These are phyloP conservation scores for Myripristis murdjan DNA, from an alignment of 2,797 vertebrate species.

Conservation along the genomic window DNA sequence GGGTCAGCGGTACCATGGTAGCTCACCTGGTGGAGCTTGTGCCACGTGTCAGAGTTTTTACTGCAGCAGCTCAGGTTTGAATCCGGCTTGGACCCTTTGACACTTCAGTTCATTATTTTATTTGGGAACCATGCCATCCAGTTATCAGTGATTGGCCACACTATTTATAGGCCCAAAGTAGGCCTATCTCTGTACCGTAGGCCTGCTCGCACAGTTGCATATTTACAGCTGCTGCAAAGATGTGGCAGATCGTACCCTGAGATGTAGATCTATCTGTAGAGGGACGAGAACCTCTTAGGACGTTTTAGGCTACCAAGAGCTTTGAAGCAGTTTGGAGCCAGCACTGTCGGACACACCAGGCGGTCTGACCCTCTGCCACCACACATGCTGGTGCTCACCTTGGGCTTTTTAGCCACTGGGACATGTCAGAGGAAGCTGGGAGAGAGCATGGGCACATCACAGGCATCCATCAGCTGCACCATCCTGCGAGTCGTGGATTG, in stretches of 20 bases:
- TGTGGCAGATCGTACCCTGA: slow-evolving; percentile 17
- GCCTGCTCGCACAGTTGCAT: background rate
- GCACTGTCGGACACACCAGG: slow-evolving; percentile 3
- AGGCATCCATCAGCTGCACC: slow-evolving; percentile 14
- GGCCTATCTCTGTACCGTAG: slow-evolving; percentile 1
- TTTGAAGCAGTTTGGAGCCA: slow-evolving; percentile 16
- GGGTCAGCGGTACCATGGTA: too few relatives aligned
- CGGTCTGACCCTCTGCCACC: background rate
- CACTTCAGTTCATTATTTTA: slow-evolving; percentile 11
- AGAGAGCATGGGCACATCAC: slow-evolving; percentile 17
- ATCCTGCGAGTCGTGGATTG: background rate
- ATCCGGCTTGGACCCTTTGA: too few relatives aligned
- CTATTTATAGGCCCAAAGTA: background rate
- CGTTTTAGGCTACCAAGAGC: background rate
- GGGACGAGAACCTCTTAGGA: slow-evolving; percentile 3
- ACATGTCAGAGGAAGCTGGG: slow-evolving; percentile 22
- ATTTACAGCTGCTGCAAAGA: slow-evolving; percentile 29
- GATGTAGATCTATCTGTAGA: slow-evolving; percentile 27
- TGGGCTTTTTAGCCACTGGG: slow-evolving; percentile 14
- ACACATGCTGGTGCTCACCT: slow-evolving; percentile 10
- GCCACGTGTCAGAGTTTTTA: too few relatives aligned
- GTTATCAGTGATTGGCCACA: too few relatives aligned
- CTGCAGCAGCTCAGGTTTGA: too few relatives aligned
- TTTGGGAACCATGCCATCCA: slow-evolving; percentile 3
- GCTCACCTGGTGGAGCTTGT: too few relatives aligned